Evolutionary conservation across 2,797 vertebrate species (phyloP), one percentile per base, ranked within the genome.

Genomic region (Sebastes trivittatus): DNA sequence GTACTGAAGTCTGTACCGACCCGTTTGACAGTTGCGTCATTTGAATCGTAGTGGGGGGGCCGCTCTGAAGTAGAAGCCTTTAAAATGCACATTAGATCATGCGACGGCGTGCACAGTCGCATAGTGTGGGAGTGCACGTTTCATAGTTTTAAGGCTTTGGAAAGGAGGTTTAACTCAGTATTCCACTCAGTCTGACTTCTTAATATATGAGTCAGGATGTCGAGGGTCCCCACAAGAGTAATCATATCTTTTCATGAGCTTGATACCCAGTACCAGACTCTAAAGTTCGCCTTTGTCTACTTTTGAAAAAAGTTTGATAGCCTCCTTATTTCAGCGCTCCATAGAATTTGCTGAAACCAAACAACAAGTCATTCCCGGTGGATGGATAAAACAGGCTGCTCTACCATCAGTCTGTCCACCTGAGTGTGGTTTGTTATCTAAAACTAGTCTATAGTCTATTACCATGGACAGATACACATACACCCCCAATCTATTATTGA

Each of bases 401-500:
- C 78, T n/a, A 79, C 65, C 81, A 84, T 90, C 88, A 82, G 86
- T 88, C 83, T 86, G 86, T 89, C 89, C 85, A 94, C 88, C 90
- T 94, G 87, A 89, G 88, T 92, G 88, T 84, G 88, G 88, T 93
- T 89, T 93, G 93, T 94, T 94, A 94, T 93, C 92, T 92, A 88
- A 92, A 94, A 92, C 90, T 88, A 89, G 92, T 93, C 92, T 88
- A 90, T 91, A 93, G 92, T 93, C 93, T 92, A 94, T 93, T 95
- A 93, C 90, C 88, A 93, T 88, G 86, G 86, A 93, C 92, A 93
- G 91, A 93, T 92, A 94, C 93, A 93, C 91, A 94, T 87, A 93
- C 94, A 94, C 90, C 93, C 92, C 89, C 88, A 94, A 93, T 94
- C 93, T 94, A 92, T 94, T 94, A 94, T 94, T 95, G 93, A 95